These are phyloP conservation scores for Hoplostethus mediterraneus DNA, from an alignment of 2,797 vertebrate genomes.

Conservation along the genomic window DNA sequence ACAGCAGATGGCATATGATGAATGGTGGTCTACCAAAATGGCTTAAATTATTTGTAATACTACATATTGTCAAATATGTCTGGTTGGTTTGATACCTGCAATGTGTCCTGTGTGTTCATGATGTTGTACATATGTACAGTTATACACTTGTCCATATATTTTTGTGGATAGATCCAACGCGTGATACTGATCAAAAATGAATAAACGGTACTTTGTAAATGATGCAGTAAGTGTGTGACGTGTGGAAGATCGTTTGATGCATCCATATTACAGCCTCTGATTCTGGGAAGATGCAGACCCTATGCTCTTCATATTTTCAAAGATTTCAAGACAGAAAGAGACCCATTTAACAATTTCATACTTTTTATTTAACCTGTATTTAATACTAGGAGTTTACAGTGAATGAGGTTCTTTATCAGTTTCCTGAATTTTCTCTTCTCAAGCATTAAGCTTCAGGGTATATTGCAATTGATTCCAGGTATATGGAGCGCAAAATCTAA, in stretches of 20 bases:
- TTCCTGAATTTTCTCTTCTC: too few species aligned
- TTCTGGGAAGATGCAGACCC: too few species aligned
- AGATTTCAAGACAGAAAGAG: too few species aligned
- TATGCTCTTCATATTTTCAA: too few species aligned
- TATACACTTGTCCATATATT: conserved; percentile 17
- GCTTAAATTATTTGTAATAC: conserved; percentile 40
- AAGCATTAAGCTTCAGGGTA: too few species aligned
- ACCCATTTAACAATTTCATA: too few species aligned
- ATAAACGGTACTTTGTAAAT: conserved; percentile 42
- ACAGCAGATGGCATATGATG: conserved; percentile 74
- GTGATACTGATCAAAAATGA: conserved; percentile 14
- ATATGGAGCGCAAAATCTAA: too few species aligned
- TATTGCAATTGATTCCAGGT: too few species aligned
- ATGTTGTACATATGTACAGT: conserved; percentile 46
- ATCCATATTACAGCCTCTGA: neutral
- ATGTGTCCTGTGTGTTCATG: conserved; percentile 11
- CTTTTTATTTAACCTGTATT: too few species aligned
- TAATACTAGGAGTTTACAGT: too few species aligned
- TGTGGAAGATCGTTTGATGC: too few species aligned
- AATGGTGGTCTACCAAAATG: conserved; percentile 51
- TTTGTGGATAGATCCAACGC: conserved; percentile 26
- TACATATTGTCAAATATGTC: conserved; percentile 33
- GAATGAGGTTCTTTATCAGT: too few species aligned
- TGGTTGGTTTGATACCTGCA: conserved; percentile 22
- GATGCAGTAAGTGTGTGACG: neutral